Percentiles rank a stretch among this genome's conserved stretches.
Conservation (phyloP, 1,140 invertebrate genomes). For the Drosophila bocki region DNA sequence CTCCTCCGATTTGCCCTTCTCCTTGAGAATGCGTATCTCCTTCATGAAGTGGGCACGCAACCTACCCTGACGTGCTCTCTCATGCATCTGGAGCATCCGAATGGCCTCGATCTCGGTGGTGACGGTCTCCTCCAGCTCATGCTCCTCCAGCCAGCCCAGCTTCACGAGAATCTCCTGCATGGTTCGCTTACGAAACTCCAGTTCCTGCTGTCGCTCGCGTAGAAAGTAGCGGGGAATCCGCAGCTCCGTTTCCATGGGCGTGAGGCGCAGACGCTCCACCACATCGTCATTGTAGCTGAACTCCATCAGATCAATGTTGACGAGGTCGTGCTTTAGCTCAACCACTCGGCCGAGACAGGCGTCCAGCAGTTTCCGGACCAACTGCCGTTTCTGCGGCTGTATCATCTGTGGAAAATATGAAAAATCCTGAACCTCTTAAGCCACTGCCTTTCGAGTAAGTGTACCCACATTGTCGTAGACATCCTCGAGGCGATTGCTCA, state of each 20-base stretch:
- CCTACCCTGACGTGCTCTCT: conserved; percentile 95
- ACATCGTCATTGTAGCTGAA: conserved; percentile 94
- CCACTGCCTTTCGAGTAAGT: not conserved
- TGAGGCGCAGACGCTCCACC: conserved; percentile 87
- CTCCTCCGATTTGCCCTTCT: conserved; percentile 88
- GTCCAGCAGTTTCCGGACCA: conserved; percentile 92
- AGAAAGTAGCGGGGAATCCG: conserved; percentile 89
- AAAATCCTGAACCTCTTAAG: not conserved
- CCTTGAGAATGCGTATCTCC: conserved; percentile 92
- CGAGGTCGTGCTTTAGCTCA: conserved; percentile 93
- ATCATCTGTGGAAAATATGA: conserved; percentile 88
- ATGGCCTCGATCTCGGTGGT: conserved; percentile 94
- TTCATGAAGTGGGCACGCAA: conserved; percentile 95
- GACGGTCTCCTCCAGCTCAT: conserved; percentile 86
- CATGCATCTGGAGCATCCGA: conserved; percentile 94
- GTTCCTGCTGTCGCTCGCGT: conserved; percentile 88
- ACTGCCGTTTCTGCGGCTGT: conserved; percentile 95
- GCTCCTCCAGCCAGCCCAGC: conserved; percentile 89
- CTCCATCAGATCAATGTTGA: conserved; percentile 94
- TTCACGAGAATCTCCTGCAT: conserved; percentile 89
- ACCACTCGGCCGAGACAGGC: conserved; percentile 91
- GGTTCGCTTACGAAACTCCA: conserved; percentile 87
- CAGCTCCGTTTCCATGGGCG: conserved; percentile 89
- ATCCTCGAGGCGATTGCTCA: conserved; percentile 91
- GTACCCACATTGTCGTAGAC: conserved; percentile 91